Conservation (phyloP, 2,113 vertebrate species). For the Corythornis madagascariensis region DNA sequence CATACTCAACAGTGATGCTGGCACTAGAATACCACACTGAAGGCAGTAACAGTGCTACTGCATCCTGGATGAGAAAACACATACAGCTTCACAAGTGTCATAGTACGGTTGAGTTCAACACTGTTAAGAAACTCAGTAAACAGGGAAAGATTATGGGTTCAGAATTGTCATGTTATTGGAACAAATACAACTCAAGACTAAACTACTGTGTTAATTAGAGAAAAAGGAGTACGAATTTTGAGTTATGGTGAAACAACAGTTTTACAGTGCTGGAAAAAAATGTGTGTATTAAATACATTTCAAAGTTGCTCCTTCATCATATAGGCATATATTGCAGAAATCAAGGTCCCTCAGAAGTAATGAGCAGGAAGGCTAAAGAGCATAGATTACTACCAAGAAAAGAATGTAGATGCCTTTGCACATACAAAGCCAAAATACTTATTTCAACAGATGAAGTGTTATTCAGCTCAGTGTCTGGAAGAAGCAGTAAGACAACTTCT, state of each 20-base stretch:
- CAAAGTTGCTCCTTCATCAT: background rate
- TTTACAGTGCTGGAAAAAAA: conserved; percentile 10
- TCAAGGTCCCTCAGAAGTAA: background rate
- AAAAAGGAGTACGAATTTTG: background rate
- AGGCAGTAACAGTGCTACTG: background rate
- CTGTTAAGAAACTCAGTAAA: conserved; percentile 29
- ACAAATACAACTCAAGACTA: background rate
- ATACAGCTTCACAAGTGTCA: conserved; percentile 34
- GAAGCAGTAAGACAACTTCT: background rate
- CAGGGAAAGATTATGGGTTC: background rate
- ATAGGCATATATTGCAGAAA: background rate
- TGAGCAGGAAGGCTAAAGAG: background rate
- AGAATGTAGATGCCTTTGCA: background rate
- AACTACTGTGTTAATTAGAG: background rate
- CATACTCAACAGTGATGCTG: conserved; percentile 39
- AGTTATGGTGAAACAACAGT: background rate
- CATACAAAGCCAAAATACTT: background rate
- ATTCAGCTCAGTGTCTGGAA: background rate
- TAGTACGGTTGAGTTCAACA: conserved; percentile 3
- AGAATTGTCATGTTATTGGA: background rate
- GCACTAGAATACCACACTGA: conserved; percentile 39
- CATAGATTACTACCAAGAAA: background rate
- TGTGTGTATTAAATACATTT: background rate
- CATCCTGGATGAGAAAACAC: conserved; percentile 27
- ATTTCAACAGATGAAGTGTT: background rate